Evolutionary conservation across 2,797 vertebrate species (phyloP).

Genomic region (Lemur catta): DNA sequence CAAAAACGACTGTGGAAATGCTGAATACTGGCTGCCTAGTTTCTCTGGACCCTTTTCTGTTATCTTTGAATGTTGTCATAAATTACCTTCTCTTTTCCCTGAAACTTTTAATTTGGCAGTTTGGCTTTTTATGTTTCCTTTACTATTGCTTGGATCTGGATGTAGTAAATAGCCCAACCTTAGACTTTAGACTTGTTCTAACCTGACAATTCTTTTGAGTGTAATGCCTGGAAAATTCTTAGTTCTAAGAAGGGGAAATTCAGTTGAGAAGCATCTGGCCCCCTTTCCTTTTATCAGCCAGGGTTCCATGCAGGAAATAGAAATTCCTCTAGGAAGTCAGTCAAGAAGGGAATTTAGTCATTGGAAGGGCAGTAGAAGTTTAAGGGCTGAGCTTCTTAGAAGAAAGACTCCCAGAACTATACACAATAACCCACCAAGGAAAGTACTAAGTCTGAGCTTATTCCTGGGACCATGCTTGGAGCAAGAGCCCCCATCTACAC

Average conservation of each 20-base stretch:
- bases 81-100: neutral
- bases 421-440: neutral
- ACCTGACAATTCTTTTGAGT: neutral
- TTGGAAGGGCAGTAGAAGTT: neutral
- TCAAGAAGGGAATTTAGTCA: neutral
- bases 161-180: neutral
- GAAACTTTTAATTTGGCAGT: neutral
- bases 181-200: neutral
- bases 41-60: neutral
- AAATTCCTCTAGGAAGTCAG: neutral
- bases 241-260: neutral
- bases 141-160: neutral
- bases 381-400: neutral
- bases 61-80: neutral
- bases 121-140: neutral
- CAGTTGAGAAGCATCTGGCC: neutral
- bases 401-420: neutral
- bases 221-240: neutral
- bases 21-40: neutral
- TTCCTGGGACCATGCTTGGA: neutral
- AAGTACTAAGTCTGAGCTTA: neutral
- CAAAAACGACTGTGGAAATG: neutral
- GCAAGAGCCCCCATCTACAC: neutral
- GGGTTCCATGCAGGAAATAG: neutral
- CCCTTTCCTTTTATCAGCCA: neutral